Evolutionary conservation across 1,140 invertebrate species (phyloP), one percentile per base, ranked within the genome.

Genomic region (Macrocentrus cingulum): DNA sequence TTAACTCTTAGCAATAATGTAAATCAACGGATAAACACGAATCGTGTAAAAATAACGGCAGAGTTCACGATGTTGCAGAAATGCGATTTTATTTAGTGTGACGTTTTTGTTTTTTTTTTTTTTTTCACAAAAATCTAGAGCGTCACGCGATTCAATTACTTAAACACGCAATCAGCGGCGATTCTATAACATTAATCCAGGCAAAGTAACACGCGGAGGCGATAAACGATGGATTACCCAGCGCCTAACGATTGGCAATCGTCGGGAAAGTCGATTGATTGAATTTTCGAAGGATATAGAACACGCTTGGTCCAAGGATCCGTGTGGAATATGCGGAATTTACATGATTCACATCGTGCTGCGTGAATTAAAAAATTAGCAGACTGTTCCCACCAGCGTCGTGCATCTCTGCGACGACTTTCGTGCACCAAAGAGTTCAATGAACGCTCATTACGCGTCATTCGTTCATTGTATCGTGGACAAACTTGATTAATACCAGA

Each of bases 371-470:
- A 59, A 54, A 65, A 69, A 36, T 46, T 49, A 5, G 69, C 66
- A 0, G 68, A 61, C 5, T 78, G 69, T 11, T 60, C 60, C 72
- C 72, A 78, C 68, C 70, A 75, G 34, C 66, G 64, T 25, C 68
- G 67, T 0, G 55, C 66, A 49, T 74, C 71, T 2, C 39, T 49
- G 32, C 67, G 64, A 11, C 57, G 64, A 7, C 66, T 45, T 36
- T 67, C 64, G 25, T 58, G 39, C 49, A 64, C 66, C 67, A 66
- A 66, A 55, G 60, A 8, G n/a, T 16, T 60, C 39, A 42, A 62
- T 2, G 37, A 23, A 16, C 15, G 61, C 15, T 66, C 65, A 11
- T 68, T 59, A 9, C 55, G 56, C 1, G 50, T 55, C 8, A 66
- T n/a, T 13, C 65, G 71, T 13, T 67, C 58, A 15, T 49, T 54